Evolutionary conservation across 2,113 vertebrate species (phyloP), one percentile per base, ranked within the genome.

Genomic region (Corydoras sp.): DNA sequence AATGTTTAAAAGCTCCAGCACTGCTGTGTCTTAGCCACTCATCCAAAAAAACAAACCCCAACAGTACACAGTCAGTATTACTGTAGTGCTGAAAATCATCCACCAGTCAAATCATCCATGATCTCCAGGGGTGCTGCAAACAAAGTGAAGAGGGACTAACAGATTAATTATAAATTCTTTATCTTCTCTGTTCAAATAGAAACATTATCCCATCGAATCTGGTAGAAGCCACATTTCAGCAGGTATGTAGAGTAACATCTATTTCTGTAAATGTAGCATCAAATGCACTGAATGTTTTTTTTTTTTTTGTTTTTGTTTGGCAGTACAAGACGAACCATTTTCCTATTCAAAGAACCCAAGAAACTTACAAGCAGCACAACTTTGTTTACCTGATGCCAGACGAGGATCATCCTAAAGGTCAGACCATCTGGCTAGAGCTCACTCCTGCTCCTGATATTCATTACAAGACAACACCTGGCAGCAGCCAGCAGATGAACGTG

Each of bases 191-290:
- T 30, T 84, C 61, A 76, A 79, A 31, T 83, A 95, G 93, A 76
- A 95, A 95, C 79, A 95, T 95, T 92, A 92, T 95, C 76, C 93
- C 93, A 61, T 92, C 93, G 4, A 95, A 95, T 60, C 84, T 95
- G 71, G 85, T 95, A 0, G 93, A 95, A 77, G 93, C 93, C 64
- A 93, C 93, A 0, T 95, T 95, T 75, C 92, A 95, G 79, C 93
- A 95, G 89, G 93, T 94, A 68, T 83, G 79, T 65, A 18, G 35
- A 43, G 35, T 4, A 50, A 49, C 43, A 3, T 49, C 18, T n/a
- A 56, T n/a, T 56, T 53, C 10, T 53, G 51, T 3, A 43, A 43
- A 43, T 43, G 0, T 43, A 43, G 7, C 7, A 43, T 43, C 35
- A 43, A 5, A 43, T 43, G 35, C 35, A 43, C 35, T 43, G 2